Evolutionary conservation across 2,888 invertebrate genomes (phyloP), one percentile per base, ranked within the genome.

Genomic region (Drosophila paranaensis): DNA sequence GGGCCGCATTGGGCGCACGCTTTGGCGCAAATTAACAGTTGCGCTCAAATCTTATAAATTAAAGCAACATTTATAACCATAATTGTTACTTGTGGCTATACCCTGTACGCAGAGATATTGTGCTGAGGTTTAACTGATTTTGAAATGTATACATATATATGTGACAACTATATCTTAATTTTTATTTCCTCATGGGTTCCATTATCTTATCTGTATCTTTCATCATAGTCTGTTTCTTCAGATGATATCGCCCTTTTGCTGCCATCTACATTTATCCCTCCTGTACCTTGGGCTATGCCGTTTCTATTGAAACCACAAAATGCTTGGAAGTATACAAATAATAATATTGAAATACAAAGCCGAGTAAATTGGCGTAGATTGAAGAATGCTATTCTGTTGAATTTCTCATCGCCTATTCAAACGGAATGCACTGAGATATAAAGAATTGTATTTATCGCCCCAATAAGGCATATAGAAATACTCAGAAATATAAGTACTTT

Each of bases 21-120:
- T 77, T 57, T 66, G 61, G 61, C 71, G 84, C 79, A 79, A 87
- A 85, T 84, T 89, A 83, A 69, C 72, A 73, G 79, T 71, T 81
- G 71, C 43, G 66, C 55, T 64, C 56, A 68, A 85, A 85, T 75
- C 81, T 71, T 64, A 80, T 72, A 71, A 60, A 79, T 82, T 71
- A 83, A 65, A 58, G 60, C 35, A 63, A 66, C 72, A 64, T 77
- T 87, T 84, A 88, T 84, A 58, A 60, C 68, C 76, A 70, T 81
- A 79, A 88, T 65, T 84, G 72, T 64, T 60, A 40, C 58, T 20
- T 58, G 63, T 58, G 48, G 58, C 20, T 54, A 65, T 71, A 71
- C 71, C 57, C 63, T 61, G 37, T 33, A 13, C 11, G 2, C 10
- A 6, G 27, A 33, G 50, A 16, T 50, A 16, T 16, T 50, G 20